Evolutionary conservation across 2,113 vertebrate genomes (phyloP).

Genomic region (Hippocampus barbouri): DNA sequence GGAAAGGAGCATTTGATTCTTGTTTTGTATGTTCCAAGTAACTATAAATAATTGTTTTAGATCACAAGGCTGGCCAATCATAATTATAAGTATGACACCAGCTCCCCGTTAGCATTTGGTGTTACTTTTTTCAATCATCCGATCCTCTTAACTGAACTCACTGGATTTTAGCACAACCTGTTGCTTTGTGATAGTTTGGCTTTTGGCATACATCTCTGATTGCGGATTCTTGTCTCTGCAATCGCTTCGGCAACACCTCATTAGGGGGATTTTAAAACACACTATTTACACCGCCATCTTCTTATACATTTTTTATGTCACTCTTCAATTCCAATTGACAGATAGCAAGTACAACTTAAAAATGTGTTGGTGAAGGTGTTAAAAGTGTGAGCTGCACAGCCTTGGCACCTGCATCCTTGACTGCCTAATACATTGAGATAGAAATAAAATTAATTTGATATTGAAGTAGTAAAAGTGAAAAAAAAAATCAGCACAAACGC

Average conservation of each 20-base stretch:
- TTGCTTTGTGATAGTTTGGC: no score
- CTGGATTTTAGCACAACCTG: no score
- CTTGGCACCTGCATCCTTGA: constrained; percentile 26
- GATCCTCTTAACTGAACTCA: no score
- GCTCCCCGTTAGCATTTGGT: no score
- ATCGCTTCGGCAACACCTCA: no score
- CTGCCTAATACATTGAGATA: constrained; percentile 8
- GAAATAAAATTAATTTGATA: constrained; percentile 27
- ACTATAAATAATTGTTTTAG: neutral
- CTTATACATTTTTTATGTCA: neutral
- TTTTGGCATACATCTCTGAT: neutral
- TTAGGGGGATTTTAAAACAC: neutral
- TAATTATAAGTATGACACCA: no score
- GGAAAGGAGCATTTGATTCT: neutral
- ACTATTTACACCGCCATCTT: neutral
- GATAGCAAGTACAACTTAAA: constrained; percentile 1
- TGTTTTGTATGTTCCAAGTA: neutral
- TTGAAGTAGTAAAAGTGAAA: neutral
- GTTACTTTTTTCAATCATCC: no score
- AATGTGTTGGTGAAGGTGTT: constrained; percentile 2
- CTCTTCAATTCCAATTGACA: constrained; percentile 5
- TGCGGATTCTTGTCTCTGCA: neutral
- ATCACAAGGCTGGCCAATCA: no score
- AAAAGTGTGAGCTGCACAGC: neutral
- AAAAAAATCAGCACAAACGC: constrained; percentile 1